Base-by-base conservation (phyloP, 2,888 invertebrate species). In the Lypha dubia region DNA sequence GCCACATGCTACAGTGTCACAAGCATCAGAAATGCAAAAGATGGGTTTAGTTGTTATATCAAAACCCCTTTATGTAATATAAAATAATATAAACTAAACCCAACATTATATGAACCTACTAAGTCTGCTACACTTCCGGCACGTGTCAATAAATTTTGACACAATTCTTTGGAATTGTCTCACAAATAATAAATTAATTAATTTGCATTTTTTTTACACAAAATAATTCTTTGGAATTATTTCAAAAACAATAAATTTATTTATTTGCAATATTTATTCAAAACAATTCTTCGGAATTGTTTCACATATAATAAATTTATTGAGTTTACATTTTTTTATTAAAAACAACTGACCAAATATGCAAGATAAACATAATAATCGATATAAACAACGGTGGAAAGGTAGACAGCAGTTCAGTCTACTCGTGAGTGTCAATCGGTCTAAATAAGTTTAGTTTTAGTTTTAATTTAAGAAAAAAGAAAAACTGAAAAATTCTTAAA, bases 131-230 rank as follows among this genome's bases (percentile, higher is more conserved):
- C 56, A 62, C 62, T 62, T 62, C 41, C 41, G 24, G 62, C 62
- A 62, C 38, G 38, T 62, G 62, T 15, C 62, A 62, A 41, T 22
- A 32, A 41, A 62, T 22, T 22, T 62, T 22, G 15, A 41, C 35
- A 22, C 13, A 56, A 56, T 24, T 56, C 8, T 60, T 60, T 60
- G 38, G 38, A 38, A 38, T 38, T 38, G 38, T 38, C 11, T 9
- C 60, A 38, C 60, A 60, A 60, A 56, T 60, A 60, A 60, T 60
- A 60, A 38, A 60, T 38, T 38, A 9, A 60, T 60, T 60, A 20
- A 60, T 38, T 60, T 60, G 35, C 60, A 60, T 17, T 60, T 60
- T n/a, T n/a, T n/a, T 60, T 60, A 62, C 15, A 62, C 62, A 62
- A 58, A 56, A 58, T 58, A 58, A 62, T 62, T 62, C 62, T 22